Percentiles rank a stretch among this genome's conserved stretches.
Evolutionary conservation across 2,113 vertebrate species (phyloP).

Genomic region (Serilophus lunatus): DNA sequence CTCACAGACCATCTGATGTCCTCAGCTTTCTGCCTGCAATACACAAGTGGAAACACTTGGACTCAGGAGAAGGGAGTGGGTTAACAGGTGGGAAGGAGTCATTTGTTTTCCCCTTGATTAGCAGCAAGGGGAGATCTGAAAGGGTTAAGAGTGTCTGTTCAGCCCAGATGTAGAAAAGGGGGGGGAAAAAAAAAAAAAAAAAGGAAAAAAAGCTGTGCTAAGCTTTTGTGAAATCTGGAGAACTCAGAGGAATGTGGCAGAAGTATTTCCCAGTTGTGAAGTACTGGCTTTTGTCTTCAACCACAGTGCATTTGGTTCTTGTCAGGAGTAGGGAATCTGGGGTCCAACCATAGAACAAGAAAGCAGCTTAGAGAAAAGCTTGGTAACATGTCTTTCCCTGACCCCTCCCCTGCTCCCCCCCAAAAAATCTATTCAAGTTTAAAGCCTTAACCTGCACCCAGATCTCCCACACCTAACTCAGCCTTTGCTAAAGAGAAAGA

Average conservation of each 20-base stretch:
- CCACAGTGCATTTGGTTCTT: background rate
- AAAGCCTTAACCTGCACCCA: background rate
- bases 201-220: background rate
- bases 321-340: background rate
- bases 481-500: background rate
- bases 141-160: background rate
- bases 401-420: accelerated
- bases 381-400: background rate
- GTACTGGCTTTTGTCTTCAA: background rate
- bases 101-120: background rate
- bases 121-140: background rate
- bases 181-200: too few species aligned
- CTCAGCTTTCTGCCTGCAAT: background rate
- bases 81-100: background rate
- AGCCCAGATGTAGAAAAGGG: background rate
- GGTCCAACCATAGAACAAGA: background rate
- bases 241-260: background rate
- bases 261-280: background rate
- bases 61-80: background rate
- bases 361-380: background rate
- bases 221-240: background rate
- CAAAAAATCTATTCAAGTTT: background rate
- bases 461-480: background rate
- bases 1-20: background rate
- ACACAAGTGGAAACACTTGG: background rate